Conservation (phyloP, 2,888 invertebrate species). For the Smittia aterrima region DNA sequence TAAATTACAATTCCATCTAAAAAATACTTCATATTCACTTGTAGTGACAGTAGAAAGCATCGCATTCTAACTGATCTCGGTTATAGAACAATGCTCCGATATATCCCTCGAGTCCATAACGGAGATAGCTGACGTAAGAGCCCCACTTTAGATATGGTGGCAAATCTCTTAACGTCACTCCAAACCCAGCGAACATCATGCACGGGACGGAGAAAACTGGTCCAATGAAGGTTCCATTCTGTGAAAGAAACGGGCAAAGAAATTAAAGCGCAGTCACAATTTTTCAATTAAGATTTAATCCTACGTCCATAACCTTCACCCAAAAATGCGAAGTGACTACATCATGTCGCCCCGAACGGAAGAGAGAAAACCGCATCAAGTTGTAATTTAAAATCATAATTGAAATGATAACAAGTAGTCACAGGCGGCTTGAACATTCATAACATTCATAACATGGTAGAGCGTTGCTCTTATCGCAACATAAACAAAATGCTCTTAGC, state of each 20-base stretch:
- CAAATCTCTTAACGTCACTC: conserved; percentile 82
- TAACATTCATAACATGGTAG: too few relatives aligned
- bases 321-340: too few relatives aligned
- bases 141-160: conserved; percentile 88
- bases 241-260: conserved; percentile 44
- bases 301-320: too few relatives aligned
- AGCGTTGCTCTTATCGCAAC: too few relatives aligned
- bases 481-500: too few relatives aligned
- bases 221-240: conserved; percentile 95
- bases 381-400: too few relatives aligned
- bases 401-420: too few relatives aligned
- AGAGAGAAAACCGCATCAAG: too few relatives aligned
- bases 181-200: conserved; percentile 97
- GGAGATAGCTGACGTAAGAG: conserved; percentile 83
- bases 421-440: too few relatives aligned
- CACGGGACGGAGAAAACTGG: conserved; percentile 64
- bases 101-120: conserved; percentile 87
- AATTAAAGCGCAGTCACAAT: conserved; percentile 29
- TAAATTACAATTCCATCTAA: background rate
- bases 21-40: conserved; percentile 51
- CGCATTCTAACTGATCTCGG: conserved; percentile 73
- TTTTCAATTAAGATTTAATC: background rate
- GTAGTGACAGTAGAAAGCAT: conserved; percentile 77
- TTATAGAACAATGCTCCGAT: conserved; percentile 82
- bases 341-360: too few relatives aligned